These are phyloP conservation scores for Drosophila oshimai DNA, from an alignment of 1,140 invertebrate species.

Conservation along the genomic window DNA sequence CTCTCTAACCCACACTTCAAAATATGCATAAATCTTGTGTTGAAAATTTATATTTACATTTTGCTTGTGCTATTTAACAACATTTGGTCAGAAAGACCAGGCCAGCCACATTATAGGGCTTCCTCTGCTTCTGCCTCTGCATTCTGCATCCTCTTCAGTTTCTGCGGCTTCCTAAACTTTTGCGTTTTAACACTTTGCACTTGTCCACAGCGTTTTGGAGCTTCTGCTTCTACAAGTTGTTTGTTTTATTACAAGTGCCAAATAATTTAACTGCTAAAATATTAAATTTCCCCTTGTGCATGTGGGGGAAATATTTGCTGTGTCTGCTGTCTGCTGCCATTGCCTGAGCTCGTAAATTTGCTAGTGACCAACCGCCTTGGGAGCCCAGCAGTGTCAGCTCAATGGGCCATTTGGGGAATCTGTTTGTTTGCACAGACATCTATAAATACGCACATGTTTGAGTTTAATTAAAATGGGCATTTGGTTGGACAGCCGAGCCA, in stretches of 20 bases:
- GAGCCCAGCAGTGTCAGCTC: conserved; percentile 50
- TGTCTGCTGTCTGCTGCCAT: conserved; percentile 10
- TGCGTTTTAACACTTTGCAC: conserved; percentile 74
- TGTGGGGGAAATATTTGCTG: conserved; percentile 1
- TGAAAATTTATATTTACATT: conserved; percentile 77
- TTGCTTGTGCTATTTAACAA: conserved; percentile 77
- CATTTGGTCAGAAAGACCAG: conserved; percentile 58
- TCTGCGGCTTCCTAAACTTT: conserved; percentile 67
- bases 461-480: conserved; percentile 76
- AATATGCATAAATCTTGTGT: conserved; percentile 77
- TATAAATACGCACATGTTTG: conserved; percentile 53
- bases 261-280: conserved; percentile 80
- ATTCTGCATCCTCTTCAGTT: conserved; percentile 13
- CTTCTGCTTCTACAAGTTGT: conserved; percentile 56
- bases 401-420: conserved; percentile 75
- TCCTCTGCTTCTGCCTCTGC: neutral
- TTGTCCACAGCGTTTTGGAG: conserved; percentile 50
- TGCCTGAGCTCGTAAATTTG: conserved; percentile 61
- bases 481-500: conserved; percentile 26
- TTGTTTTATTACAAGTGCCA: conserved; percentile 80
- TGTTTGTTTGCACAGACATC: conserved; percentile 39
- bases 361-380: conserved; percentile 21
- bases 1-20: conserved; percentile 25
- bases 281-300: conserved; percentile 69
- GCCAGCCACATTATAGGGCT: conserved; percentile 45